Percentiles rank a stretch among this genome's conserved stretches.
Evolutionary conservation across 1,140 invertebrate species (phyloP).

Genomic region (Drosophila pallidifrons): DNA sequence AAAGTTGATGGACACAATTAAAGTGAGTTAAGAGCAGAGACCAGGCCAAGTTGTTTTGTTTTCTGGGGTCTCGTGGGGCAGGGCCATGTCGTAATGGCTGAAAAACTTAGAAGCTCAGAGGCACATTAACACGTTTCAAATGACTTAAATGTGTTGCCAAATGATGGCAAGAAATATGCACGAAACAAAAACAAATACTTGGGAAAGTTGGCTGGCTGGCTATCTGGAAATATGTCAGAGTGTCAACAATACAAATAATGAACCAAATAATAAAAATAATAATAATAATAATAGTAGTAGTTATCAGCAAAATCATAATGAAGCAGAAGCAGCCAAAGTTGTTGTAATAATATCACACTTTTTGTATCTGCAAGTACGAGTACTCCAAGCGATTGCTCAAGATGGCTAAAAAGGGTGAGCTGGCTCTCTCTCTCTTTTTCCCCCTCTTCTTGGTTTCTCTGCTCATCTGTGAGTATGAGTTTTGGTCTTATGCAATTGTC

Average conservation of each 20-base stretch:
- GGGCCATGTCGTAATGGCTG: conserved; percentile 56
- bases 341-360: conserved; percentile 38
- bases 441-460: background rate
- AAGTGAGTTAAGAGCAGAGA: conserved; percentile 46
- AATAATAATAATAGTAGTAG: conserved; percentile 39
- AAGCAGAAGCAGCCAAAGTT: conserved; percentile 30
- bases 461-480: conserved; percentile 31
- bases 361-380: conserved; percentile 42
- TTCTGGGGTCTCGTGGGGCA: background rate
- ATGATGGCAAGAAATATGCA: conserved; percentile 57
- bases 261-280: conserved; percentile 58
- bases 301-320: conserved; percentile 46
- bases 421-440: no score
- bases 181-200: conserved; percentile 50
- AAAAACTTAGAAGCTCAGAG: conserved; percentile 52
- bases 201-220: conserved; percentile 60
- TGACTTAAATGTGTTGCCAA: conserved; percentile 59
- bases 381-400: conserved; percentile 34
- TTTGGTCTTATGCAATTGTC: conserved; percentile 55
- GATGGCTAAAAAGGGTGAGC: conserved; percentile 34
- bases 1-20: conserved; percentile 54
- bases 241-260: conserved; percentile 60
- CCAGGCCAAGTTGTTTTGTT: conserved; percentile 28
- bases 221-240: conserved; percentile 73
- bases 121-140: conserved; percentile 75